These are phyloP conservation scores for Manacus vitellinus DNA, from an alignment of 2,113 vertebrate genomes.

Conservation along the genomic window DNA sequence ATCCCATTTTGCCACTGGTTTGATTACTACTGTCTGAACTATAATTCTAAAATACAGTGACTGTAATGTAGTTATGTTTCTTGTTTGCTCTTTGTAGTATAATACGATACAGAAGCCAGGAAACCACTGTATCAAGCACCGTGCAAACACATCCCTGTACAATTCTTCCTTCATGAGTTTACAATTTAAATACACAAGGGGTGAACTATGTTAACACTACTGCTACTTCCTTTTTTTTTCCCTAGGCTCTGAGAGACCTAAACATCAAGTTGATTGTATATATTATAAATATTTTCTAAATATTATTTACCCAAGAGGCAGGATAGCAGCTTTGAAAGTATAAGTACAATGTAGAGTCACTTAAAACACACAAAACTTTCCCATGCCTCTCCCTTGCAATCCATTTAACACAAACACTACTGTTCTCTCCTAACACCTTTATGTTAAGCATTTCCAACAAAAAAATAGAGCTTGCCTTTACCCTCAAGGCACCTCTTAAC, in stretches of 20 bases:
- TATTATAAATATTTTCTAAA: conserved; percentile 52
- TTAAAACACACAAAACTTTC: not conserved
- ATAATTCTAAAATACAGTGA: conserved; percentile 26
- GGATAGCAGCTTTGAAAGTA: not conserved
- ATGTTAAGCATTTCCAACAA: not conserved
- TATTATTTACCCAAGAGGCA: conserved; percentile 28
- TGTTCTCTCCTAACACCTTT: not conserved
- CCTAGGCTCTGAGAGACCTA: conserved; percentile 20
- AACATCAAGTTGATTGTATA: conserved; percentile 32
- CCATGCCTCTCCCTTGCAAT: not conserved
- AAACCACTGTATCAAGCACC: not conserved
- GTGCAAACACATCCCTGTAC: not conserved
- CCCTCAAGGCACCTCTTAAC: not conserved
- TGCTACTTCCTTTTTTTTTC: conserved; percentile 5
- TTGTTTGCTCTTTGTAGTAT: conserved; percentile 25
- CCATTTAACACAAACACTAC: not conserved
- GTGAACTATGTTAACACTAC: conserved; percentile 35
- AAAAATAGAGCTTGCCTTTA: not conserved
- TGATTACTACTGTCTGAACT: conserved; percentile 6
- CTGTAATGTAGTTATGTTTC: conserved; percentile 14
- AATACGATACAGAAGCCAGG: conserved; percentile 48
- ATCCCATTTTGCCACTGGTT: conserved; percentile 23
- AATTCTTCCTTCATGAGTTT: conserved; percentile 37
- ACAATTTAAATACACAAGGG: conserved; percentile 33
- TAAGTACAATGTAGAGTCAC: not conserved